These are phyloP conservation scores for Smutsia gigantea DNA, from an alignment of 2,797 vertebrate species.

Conservation along the genomic window DNA sequence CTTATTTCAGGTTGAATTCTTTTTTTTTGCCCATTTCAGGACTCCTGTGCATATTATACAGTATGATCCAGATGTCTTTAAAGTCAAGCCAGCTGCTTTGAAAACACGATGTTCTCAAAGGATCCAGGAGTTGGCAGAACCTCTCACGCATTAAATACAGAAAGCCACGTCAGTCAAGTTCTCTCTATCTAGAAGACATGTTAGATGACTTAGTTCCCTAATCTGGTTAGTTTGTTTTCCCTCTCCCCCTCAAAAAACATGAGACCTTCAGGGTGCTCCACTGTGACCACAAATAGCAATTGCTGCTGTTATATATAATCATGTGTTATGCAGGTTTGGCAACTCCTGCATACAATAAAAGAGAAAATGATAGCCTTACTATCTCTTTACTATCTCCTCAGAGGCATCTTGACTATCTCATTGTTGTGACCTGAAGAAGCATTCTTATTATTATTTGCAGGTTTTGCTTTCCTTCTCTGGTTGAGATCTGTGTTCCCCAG, in stretches of 20 bases:
- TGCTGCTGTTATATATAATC: neutral
- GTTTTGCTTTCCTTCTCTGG: neutral
- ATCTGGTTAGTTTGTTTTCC: neutral
- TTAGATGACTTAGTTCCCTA: neutral
- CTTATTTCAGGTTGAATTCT: neutral
- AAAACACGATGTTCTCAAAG: conserved; percentile 81
- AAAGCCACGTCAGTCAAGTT: neutral
- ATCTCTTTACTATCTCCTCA: neutral
- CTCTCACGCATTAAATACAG: conserved; percentile 60
- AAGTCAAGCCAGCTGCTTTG: conserved; percentile 82
- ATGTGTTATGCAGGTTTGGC: neutral
- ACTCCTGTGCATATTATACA: neutral
- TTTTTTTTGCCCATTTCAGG: conserved; percentile 70
- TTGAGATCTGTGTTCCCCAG: neutral
- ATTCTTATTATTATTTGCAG: neutral
- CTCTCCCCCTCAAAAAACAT: accelerated
- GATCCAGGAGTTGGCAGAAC: conserved; percentile 79
- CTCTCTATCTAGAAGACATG: neutral
- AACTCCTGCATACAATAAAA: conserved; percentile 32
- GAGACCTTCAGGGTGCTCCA: neutral
- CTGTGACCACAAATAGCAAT: neutral
- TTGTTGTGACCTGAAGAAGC: neutral
- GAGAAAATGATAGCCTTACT: neutral
- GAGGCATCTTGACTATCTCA: neutral
- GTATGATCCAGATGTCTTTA: conserved; percentile 78